A percentile compares a stretch with the other conserved stretches of the same genome.
Evolutionary conservation across 2,797 vertebrate species (phyloP).

Genomic region (Rhadinocentrus ornatus): DNA sequence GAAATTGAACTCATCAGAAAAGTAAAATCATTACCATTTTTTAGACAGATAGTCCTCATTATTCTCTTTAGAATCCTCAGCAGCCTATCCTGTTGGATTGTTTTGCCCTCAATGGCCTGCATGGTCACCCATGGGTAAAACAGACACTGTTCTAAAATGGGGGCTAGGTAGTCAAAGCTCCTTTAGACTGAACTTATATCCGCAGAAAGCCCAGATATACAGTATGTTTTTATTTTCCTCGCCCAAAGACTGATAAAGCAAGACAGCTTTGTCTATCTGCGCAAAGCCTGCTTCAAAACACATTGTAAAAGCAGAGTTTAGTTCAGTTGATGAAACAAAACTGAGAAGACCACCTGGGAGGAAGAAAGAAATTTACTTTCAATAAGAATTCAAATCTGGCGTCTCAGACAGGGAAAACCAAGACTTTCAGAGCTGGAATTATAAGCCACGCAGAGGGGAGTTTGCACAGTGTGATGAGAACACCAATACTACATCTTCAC

Average conservation of each 20-base stretch:
- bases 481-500: neutral
- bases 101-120: slow-evolving; percentile 19
- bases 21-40: too few species aligned
- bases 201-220: slow-evolving; percentile 7
- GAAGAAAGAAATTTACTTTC: neutral
- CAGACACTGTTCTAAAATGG: too few species aligned
- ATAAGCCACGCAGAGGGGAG: neutral
- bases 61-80: slow-evolving; percentile 42
- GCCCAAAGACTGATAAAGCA: slow-evolving; percentile 1
- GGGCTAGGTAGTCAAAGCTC: neutral
- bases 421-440: neutral
- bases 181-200: neutral
- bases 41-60: neutral
- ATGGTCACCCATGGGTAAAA: too few species aligned
- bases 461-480: neutral
- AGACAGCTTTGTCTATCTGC: slow-evolving; percentile 5
- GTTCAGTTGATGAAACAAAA: neutral
- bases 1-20: neutral
- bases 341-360: neutral
- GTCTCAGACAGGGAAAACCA: neutral
- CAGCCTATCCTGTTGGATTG: slow-evolving; percentile 54
- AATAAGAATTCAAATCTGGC: neutral
- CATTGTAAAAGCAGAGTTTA: neutral
- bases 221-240: neutral
- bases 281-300: slow-evolving; percentile 1